Base-by-base conservation (phyloP, 2,797 vertebrate species). In the Alca torda region DNA sequence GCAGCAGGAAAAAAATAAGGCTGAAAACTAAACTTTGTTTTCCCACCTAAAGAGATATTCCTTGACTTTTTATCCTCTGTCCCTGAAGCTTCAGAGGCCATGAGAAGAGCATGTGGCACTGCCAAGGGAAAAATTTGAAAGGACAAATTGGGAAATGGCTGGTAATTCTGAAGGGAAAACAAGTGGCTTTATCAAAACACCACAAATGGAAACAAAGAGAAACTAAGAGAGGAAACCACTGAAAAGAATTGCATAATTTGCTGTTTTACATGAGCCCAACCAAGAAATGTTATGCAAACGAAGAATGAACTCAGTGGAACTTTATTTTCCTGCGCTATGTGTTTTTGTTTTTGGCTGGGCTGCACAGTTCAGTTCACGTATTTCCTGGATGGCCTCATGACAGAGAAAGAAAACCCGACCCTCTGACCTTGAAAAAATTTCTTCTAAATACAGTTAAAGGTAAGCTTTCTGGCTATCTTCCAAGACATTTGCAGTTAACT, bases 201-300 rank as follows among this genome's bases (percentile, higher is more conserved):
- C n/a, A 87, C 54, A 95, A 84, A 95, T 33, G 30, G 70, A 90
- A 93, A 61, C 51, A 87, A 92, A 92, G 31, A 92, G 81, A 95
- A 95, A 95, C n/a, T 70, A 67, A 64, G 45, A 68, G 56, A 90
- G 51, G 50, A 76, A 84, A 86, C 37, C 64, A 86, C 39, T 28
- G 54, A 95, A 93, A 95, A 83, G 46, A 89, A 93, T 14, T 82
- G 57, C 78, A 33, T 80, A 87, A 94, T 88, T 79, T 5, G 6
- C 67, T 81, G 45, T 77, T 95, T 92, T 82, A 87, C 33, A 13
- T 63, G 46, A 84, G 45, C 64, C 75, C 35, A 89, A 90, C 15
- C 76, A 92, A 84, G 69, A 81, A 87, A 59, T 69, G 21, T 53
- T 77, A 70, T 16, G 39, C 16, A 95, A 87, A 82, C 0, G 9